Conservation (phyloP, 2,888 invertebrate species). For the Microctonus brassicae region DNA sequence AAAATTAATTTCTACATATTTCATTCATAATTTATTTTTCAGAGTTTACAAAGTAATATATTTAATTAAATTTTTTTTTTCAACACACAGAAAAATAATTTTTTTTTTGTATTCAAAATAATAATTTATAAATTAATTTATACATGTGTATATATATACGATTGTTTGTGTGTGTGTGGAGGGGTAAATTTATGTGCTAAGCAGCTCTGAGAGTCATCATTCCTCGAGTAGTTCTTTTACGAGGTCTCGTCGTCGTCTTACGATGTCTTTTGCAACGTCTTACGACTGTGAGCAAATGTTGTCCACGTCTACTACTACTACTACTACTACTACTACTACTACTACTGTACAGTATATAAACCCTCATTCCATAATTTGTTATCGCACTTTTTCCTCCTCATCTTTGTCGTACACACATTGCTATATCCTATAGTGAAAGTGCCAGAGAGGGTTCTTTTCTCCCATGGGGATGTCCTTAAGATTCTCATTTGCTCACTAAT, state of each 20-base stretch:
- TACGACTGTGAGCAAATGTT: slow-evolving; percentile 3
- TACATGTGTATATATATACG: background rate
- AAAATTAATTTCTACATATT: background rate
- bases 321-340: background rate
- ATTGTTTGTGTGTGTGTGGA: slow-evolving; percentile 1
- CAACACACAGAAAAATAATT: no score
- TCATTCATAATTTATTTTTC: background rate
- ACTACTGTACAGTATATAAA: background rate
- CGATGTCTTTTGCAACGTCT: slow-evolving; percentile 25
- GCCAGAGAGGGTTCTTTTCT: background rate
- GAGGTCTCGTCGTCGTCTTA: slow-evolving; percentile 47
- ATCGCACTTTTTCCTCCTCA: background rate
- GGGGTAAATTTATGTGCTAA: slow-evolving; percentile 35
- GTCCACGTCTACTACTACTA: background rate
- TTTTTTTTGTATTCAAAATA: background rate
- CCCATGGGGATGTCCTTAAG: slow-evolving; percentile 18
- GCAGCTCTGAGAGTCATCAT: slow-evolving; percentile 50
- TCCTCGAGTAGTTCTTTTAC: slow-evolving; percentile 55
- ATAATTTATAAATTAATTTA: background rate
- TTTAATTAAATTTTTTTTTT: no score
- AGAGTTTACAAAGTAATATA: no score
- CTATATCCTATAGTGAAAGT: background rate
- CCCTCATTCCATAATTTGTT: background rate
- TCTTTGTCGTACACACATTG: background rate
- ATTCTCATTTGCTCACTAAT: slow-evolving; percentile 29